Percentiles rank a stretch among this genome's conserved stretches.
Conservation (phyloP, 2,888 invertebrate species). For the Dichetophora obliterata region DNA sequence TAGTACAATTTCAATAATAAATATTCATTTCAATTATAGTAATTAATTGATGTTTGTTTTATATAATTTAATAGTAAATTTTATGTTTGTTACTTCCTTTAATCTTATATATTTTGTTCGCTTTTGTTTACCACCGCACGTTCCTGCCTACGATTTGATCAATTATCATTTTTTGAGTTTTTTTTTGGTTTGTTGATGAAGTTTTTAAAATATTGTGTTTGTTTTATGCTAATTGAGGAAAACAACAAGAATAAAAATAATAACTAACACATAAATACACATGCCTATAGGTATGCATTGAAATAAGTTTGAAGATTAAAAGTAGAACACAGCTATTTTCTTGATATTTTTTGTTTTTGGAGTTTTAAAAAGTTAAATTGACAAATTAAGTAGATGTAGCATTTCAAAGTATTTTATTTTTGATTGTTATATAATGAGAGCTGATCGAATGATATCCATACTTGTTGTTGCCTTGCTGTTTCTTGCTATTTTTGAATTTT, state of each 20-base stretch:
- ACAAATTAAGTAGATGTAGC: not conserved
- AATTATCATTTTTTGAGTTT: conserved; percentile 55
- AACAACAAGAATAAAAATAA: conserved; percentile 15
- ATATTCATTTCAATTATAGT: conserved; percentile 28
- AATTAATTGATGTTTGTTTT: conserved; percentile 29
- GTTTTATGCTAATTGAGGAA: conserved; percentile 12
- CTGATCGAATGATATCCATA: conserved; percentile 10
- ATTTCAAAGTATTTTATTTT: not conserved
- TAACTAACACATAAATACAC: conserved; percentile 1
- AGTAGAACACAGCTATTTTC: conserved; percentile 30
- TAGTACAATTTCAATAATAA: conserved; percentile 32
- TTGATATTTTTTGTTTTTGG: conserved; percentile 31
- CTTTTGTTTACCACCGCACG: conserved; percentile 66
- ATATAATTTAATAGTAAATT: conserved; percentile 42
- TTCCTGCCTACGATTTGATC: conserved; percentile 70
- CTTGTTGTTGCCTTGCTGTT: not conserved
- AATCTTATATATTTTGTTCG: conserved; percentile 52
- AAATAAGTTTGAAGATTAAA: not conserved
- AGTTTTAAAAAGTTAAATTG: conserved; percentile 13
- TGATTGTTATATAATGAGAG: not conserved
- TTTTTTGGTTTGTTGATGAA: conserved; percentile 41
- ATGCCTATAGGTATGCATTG: conserved; percentile 2
- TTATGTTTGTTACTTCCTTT: conserved; percentile 34
- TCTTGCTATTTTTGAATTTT: conserved; percentile 10
- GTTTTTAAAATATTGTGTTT: conserved; percentile 23